These are phyloP conservation scores for Zosterops hypoxanthus DNA, from an alignment of 2,113 vertebrate species.

Conservation along the genomic window DNA sequence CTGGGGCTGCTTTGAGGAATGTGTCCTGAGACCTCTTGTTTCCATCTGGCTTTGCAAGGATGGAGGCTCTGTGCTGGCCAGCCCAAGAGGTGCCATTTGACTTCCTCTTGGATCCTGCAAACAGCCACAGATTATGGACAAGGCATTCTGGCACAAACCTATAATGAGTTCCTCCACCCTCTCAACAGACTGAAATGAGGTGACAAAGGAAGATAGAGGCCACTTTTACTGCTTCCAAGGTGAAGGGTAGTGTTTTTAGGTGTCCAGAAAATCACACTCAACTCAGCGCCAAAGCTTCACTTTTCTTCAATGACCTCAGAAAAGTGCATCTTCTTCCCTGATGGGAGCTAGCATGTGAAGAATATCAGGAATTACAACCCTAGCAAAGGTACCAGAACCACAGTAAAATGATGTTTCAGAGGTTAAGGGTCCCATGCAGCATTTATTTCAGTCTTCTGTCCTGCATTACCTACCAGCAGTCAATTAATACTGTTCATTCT, in stretches of 20 bases:
- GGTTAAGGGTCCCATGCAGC: not conserved
- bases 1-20: not conserved
- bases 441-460: not conserved
- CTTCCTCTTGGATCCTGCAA: not conserved
- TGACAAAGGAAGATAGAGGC: not conserved
- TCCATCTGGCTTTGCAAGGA: not conserved
- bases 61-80: not conserved
- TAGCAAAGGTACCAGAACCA: not conserved
- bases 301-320: not conserved
- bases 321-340: not conserved
- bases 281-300: not conserved
- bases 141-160: not conserved
- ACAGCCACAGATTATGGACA: not conserved
- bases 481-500: not conserved
- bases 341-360: not conserved
- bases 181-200: not conserved
- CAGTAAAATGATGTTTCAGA: not conserved
- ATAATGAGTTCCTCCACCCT: rapidly evolving
- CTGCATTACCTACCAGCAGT: not conserved
- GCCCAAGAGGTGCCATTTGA: not conserved
- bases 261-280: not conserved
- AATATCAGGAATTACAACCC: not conserved
- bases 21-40: not conserved
- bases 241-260: not conserved
- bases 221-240: not conserved